These are phyloP conservation scores for Melieria picta DNA, from an alignment of 2,888 invertebrate genomes.

Conservation along the genomic window DNA sequence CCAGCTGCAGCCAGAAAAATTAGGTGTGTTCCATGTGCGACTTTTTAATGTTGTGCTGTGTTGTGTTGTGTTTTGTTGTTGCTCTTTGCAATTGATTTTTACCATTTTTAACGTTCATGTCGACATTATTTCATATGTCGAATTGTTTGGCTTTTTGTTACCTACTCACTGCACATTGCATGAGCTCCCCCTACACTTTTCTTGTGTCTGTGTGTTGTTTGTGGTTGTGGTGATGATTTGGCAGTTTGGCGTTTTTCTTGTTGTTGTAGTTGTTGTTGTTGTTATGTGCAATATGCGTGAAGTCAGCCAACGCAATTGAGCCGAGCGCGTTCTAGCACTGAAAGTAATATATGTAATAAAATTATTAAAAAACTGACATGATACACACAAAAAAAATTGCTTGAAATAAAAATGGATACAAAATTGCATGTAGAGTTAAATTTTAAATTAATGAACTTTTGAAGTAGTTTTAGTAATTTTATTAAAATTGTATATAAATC, in stretches of 20 bases:
- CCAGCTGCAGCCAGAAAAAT: neutral
- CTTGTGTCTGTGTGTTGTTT: neutral
- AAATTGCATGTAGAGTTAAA: too few relatives aligned
- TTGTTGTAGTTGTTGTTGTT: neutral
- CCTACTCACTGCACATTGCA: neutral
- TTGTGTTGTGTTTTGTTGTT: neutral
- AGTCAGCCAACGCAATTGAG: slow-evolving; percentile 14
- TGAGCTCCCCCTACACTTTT: neutral
- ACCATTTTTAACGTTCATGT: neutral
- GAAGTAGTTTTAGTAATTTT: too few relatives aligned
- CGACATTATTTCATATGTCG: neutral
- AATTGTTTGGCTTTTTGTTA: too few relatives aligned
- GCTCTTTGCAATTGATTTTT: slow-evolving; percentile 11
- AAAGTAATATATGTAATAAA: too few relatives aligned
- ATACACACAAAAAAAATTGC: too few relatives aligned
- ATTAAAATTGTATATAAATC: too few relatives aligned
- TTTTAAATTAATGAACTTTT: too few relatives aligned
- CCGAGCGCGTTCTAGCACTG: too few relatives aligned
- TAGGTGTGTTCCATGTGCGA: neutral
- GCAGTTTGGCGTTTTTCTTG: neutral
- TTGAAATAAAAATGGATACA: too few relatives aligned
- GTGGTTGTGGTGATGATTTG: slow-evolving; percentile 9
- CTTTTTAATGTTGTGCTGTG: neutral
- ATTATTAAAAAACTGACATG: too few relatives aligned
- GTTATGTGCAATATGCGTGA: neutral